Percentiles rank a stretch among this genome's conserved stretches.
phyloP scores from a whole-genome alignment of 2,113 vertebrate species.

The Neolamprologus cancellatus region DNA sequence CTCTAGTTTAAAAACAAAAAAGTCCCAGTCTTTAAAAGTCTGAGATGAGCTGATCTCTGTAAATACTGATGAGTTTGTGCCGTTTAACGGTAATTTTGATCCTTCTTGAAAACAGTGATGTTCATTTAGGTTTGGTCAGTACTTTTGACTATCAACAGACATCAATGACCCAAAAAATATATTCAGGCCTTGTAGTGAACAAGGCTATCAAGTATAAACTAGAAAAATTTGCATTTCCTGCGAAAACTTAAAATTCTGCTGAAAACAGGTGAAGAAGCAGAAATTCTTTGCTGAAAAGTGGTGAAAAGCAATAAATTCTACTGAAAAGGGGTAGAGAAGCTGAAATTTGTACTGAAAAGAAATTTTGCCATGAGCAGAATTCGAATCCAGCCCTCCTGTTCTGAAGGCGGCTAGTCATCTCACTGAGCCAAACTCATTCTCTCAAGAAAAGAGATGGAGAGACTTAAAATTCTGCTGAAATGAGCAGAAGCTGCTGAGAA shows the following conservation, averaged over 20 bases:
- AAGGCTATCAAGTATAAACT: neutral
- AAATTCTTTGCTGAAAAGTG: too few relatives aligned
- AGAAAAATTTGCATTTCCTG: too few relatives aligned
- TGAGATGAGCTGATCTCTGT: neutral
- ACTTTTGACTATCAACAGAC: neutral
- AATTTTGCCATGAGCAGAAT: too few relatives aligned
- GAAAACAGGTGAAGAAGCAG: too few relatives aligned
- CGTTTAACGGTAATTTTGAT: neutral
- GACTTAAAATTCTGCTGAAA: accelerated
- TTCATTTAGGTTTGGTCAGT: neutral
- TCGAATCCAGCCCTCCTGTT: accelerated
- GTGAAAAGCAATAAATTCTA: too few relatives aligned
- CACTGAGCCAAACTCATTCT: too few relatives aligned
- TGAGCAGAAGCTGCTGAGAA: too few relatives aligned
- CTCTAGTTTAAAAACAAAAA: neutral
- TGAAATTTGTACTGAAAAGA: too few relatives aligned
- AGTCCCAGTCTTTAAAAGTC: neutral
- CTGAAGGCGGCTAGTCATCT: too few relatives aligned
- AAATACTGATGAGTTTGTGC: neutral
- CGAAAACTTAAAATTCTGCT: too few relatives aligned
- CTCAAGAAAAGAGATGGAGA: too few relatives aligned
- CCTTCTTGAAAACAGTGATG: neutral
- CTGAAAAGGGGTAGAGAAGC: too few relatives aligned
- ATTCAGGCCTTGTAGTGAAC: neutral
- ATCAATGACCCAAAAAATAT: neutral